Evolutionary conservation across 2,888 invertebrate genomes (phyloP), one percentile per base, ranked within the genome.

Genomic region (Melanotus villosus): DNA sequence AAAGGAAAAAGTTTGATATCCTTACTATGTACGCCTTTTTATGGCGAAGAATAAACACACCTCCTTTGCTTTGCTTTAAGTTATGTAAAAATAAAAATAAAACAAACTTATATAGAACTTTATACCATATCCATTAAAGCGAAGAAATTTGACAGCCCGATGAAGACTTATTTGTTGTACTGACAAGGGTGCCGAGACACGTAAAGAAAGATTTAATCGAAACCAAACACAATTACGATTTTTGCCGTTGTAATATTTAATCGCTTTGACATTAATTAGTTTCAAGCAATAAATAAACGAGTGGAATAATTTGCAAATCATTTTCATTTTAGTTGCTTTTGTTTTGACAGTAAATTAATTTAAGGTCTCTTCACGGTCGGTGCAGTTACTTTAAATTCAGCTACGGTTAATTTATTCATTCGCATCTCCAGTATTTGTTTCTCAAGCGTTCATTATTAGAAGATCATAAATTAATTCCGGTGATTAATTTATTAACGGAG

Each of bases 381-480:
- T 70, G 63, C 59, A 69, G 60, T 73, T 72, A 68, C 68, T 71
- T 73, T 70, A 78, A 78, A 79, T 79, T 80, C 78, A 77, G 73
- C 77, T 68, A 74, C 75, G 74, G 70, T 75, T 80, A 80, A 80
- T 79, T 80, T 79, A 80, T 80, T 80, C 79, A 78, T 73, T 77
- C 76, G 70, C 74, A 76, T 74, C 73, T 76, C 71, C 75, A 75
- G 76, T 80, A 79, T 80, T 80, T 80, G 80, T 80, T 80, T 79
- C 80, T 78, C 75, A 73, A 71, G 71, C 77, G 77, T 78, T 79
- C 77, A 77, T 80, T 80, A 80, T 80, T 80, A 80, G 79, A 78
- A 78, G 79, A 79, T 79, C 78, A 78, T 80, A 80, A 80, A 80
- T 80, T 80, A 80, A 80, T 80, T 79, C 77, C 68, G 69, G 77